Evolutionary conservation across 2,113 vertebrate genomes (phyloP).

Genomic region (Meriones unguiculatus): DNA sequence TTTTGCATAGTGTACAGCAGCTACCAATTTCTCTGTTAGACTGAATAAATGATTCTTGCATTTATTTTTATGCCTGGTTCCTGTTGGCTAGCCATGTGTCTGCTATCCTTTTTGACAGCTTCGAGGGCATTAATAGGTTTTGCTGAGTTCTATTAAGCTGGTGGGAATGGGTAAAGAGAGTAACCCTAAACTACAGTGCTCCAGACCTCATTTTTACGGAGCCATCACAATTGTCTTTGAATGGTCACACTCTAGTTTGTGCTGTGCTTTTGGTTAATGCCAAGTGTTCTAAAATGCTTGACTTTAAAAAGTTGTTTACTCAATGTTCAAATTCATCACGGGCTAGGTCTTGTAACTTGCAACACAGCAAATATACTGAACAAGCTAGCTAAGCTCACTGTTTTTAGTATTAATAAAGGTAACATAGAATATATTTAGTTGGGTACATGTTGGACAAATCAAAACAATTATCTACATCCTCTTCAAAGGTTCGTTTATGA

Average conservation of each 20-base stretch:
- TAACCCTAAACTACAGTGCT: not conserved
- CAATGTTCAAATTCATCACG: not conserved
- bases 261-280: not conserved
- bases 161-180: not conserved
- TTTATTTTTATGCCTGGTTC: not conserved
- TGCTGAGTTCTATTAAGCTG: not conserved
- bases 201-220: not conserved
- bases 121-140: not conserved
- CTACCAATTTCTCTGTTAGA: not conserved
- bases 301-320: not conserved
- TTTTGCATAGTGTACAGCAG: not conserved
- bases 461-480: not conserved
- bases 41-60: not conserved
- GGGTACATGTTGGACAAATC: conserved; percentile 24
- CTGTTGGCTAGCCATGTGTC: not conserved
- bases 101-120: not conserved
- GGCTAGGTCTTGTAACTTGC: not conserved
- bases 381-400: not conserved
- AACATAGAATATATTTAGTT: not conserved
- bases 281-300: not conserved
- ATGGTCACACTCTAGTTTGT: not conserved
- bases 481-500: not conserved
- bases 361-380: not conserved
- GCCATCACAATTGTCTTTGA: not conserved
- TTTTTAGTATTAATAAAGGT: not conserved